These are phyloP conservation scores for Linepithema humile DNA, from an alignment of 1,140 invertebrate genomes.

Conservation along the genomic window DNA sequence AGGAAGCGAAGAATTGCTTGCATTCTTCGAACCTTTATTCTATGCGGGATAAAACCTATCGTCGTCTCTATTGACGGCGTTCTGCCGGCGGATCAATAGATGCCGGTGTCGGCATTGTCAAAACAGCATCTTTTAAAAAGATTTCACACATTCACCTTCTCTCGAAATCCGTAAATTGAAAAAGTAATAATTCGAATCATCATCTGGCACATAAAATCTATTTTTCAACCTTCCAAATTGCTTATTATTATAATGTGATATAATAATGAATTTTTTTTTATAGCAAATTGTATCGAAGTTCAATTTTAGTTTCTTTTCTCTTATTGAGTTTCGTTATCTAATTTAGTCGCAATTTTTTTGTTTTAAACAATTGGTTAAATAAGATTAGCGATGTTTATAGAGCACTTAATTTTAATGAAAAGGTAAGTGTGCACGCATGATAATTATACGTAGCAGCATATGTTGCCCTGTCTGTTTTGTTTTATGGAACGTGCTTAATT, in stretches of 20 bases:
- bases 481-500: constrained; percentile 11
- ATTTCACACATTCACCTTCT: not conserved
- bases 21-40: not conserved
- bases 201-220: not conserved
- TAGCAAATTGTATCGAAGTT: too few species aligned
- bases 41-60: not conserved
- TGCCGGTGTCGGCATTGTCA: not conserved
- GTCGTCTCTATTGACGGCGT: constrained; percentile 15
- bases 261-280: too few species aligned
- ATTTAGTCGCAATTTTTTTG: not conserved
- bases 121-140: constrained; percentile 23
- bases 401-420: constrained; percentile 1
- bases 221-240: not conserved
- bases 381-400: constrained; percentile 1
- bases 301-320: not conserved
- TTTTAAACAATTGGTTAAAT: not conserved
- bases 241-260: not conserved
- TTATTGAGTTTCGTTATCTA: constrained; percentile 1
- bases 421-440: constrained; percentile 28
- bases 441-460: not conserved
- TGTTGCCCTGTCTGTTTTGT: not conserved
- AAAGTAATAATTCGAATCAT: not conserved
- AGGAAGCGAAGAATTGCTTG: too few species aligned
- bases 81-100: constrained; percentile 39
- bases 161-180: not conserved